Evolutionary conservation across 2,797 vertebrate species (phyloP).

Genomic region (Gallinago solitaria): DNA sequence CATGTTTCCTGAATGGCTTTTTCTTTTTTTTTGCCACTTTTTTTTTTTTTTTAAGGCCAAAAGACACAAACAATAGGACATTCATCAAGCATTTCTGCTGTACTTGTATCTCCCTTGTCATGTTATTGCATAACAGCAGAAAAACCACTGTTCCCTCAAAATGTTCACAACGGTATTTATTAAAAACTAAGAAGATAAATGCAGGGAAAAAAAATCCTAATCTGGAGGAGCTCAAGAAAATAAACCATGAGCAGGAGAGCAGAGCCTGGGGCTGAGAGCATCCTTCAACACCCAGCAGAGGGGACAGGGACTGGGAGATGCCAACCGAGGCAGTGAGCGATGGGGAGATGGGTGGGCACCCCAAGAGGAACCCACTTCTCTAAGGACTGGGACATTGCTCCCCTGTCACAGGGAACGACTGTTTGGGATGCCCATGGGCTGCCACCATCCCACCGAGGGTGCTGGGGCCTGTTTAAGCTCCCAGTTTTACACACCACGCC

Average conservation of each 20-base stretch:
- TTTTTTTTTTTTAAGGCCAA: background rate
- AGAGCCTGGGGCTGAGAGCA: background rate
- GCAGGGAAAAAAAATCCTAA: background rate
- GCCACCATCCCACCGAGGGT: background rate
- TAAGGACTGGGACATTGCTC: fast-evolving
- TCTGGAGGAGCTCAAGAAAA: background rate
- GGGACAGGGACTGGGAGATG: background rate
- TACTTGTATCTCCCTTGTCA: background rate
- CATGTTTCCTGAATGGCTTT: background rate
- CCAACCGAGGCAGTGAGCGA: background rate
- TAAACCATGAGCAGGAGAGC: background rate
- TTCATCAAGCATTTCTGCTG: background rate
- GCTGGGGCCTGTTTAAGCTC: background rate
- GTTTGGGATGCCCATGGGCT: background rate
- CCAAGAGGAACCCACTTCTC: background rate
- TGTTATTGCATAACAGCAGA: background rate
- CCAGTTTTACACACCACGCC: fast-evolving
- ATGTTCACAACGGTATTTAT: background rate
- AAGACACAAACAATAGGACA: conserved; percentile 29
- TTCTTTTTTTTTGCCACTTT: background rate
- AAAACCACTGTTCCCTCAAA: background rate
- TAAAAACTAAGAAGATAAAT: background rate
- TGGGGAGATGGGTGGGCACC: background rate
- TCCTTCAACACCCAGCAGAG: background rate
- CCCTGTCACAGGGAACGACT: fast-evolving